Evolutionary conservation across 2,888 invertebrate species (phyloP).

Genomic region (Antheraea assamensis): DNA sequence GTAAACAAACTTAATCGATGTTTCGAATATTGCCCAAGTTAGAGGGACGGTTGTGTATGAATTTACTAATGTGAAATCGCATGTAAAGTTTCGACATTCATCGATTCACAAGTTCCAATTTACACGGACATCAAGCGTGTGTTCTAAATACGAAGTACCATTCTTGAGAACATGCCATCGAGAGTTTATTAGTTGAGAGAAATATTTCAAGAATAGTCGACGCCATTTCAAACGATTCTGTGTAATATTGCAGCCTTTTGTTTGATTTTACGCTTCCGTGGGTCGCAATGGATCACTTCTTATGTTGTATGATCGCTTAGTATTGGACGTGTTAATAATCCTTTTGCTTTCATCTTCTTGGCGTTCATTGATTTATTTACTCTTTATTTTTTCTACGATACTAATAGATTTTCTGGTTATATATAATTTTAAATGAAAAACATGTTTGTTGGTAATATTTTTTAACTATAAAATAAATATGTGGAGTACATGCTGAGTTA

Average conservation of each 20-base stretch:
- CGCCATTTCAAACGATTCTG: neutral
- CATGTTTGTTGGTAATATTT: too few relatives aligned
- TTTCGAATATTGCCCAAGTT: neutral
- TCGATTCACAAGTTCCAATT: neutral
- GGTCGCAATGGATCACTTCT: neutral
- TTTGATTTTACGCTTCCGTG: conserved; percentile 1
- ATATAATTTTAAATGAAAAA: neutral
- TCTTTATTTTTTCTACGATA: neutral
- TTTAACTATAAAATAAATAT: too few relatives aligned
- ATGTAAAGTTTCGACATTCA: neutral
- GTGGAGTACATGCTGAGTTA: too few relatives aligned
- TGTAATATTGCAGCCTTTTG: neutral
- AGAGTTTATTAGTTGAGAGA: neutral
- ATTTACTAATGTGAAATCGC: neutral
- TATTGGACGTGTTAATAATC: neutral
- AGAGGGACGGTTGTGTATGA: neutral
- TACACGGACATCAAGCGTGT: neutral
- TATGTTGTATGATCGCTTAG: neutral
- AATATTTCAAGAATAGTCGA: neutral
- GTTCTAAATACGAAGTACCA: neutral
- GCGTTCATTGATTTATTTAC: neutral
- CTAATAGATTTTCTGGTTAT: neutral
- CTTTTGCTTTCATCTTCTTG: neutral
- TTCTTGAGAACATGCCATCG: too few relatives aligned
- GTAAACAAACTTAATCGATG: neutral